A percentile compares a stretch with the other conserved stretches of the same genome.
Conservation (phyloP, 2,888 invertebrate species). For the Sphaerophoria taeniata region DNA sequence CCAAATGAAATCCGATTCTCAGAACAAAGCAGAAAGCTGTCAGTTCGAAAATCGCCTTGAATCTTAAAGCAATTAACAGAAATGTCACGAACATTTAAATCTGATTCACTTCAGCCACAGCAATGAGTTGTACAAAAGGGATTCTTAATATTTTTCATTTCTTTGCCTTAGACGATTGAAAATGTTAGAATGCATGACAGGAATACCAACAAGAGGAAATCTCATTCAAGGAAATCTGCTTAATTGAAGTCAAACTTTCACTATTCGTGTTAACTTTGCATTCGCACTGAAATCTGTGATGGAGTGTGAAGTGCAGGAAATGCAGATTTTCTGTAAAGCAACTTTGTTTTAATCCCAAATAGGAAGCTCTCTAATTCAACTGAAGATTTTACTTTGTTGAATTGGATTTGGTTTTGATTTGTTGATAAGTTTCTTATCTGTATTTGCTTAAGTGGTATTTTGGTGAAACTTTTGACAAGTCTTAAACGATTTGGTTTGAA, state of each 20-base stretch:
- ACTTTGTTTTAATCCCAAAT: too few species aligned
- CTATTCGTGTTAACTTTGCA: not conserved
- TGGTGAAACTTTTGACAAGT: too few species aligned
- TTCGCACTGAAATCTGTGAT: not conserved
- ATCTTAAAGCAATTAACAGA: constrained; percentile 17
- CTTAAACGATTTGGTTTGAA: too few species aligned
- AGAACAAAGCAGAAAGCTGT: too few species aligned
- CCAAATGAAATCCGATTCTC: too few species aligned
- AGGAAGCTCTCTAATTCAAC: too few species aligned
- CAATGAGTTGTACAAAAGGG: not conserved
- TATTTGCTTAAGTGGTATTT: too few species aligned
- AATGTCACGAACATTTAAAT: constrained; percentile 5
- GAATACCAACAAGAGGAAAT: not conserved
- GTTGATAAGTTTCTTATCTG: too few species aligned
- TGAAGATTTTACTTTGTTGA: too few species aligned
- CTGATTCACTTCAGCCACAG: not conserved
- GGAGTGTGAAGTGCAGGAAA: not conserved
- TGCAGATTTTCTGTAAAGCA: too few species aligned
- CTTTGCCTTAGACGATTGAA: not conserved
- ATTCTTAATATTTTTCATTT: constrained; percentile 3
- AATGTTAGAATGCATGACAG: not conserved
- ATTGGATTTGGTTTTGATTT: too few species aligned
- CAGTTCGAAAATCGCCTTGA: not conserved
- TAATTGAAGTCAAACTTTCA: not conserved
- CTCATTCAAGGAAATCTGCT: not conserved